Conservation (phyloP, 2,113 vertebrate species). For the Centrocercus urophasianus region DNA sequence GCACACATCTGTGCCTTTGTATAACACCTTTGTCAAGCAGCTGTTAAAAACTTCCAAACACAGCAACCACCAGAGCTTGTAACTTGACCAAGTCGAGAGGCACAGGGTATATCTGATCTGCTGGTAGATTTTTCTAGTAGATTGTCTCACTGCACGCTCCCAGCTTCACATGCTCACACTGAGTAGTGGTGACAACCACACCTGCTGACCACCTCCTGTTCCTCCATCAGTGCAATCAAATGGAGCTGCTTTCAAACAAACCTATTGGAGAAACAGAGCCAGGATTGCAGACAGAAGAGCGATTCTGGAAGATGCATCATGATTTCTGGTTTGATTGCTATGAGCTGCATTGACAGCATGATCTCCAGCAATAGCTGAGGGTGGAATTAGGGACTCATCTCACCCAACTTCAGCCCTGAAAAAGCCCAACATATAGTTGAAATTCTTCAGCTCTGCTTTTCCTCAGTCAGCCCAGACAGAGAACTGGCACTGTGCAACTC, state of each 20-base stretch:
- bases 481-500: not conserved
- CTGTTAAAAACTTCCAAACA: not conserved
- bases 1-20: accelerated
- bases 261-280: accelerated
- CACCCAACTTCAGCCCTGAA: not conserved
- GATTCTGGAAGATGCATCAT: accelerated
- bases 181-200: accelerated
- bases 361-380: not conserved
- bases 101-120: not conserved
- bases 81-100: not conserved
- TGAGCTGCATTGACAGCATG: accelerated
- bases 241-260: not conserved
- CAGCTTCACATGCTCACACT: accelerated
- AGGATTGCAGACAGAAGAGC: accelerated
- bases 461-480: not conserved
- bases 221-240: not conserved
- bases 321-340: accelerated
- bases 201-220: not conserved
- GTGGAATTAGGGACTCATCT: not conserved
- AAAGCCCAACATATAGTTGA: not conserved
- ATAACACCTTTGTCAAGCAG: not conserved
- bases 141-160: not conserved
- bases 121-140: not conserved
- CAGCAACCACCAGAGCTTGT: accelerated
- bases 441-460: not conserved